phyloP scores from a whole-genome alignment of 2,113 vertebrate species.

The Mesitornis unicolor region DNA sequence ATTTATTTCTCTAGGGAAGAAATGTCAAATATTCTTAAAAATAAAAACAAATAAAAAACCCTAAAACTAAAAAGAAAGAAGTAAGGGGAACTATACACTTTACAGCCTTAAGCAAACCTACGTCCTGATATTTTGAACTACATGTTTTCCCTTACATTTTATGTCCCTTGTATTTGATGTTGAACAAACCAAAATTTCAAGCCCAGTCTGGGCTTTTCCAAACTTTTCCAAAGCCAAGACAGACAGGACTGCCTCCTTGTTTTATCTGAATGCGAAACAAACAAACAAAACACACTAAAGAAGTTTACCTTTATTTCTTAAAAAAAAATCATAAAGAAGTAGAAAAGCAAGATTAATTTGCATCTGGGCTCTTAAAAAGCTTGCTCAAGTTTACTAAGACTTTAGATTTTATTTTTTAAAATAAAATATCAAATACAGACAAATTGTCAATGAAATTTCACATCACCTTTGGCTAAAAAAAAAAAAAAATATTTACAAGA shows the following conservation, averaged over 20 bases:
- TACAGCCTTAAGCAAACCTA: not conserved
- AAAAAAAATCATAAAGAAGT: not conserved
- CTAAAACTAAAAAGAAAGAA: not conserved
- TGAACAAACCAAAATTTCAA: not conserved
- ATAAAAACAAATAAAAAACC: not conserved
- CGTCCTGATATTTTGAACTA: not conserved
- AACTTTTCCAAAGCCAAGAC: not conserved
- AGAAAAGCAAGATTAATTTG: not conserved
- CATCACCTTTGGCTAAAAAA: not conserved
- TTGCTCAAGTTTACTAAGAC: not conserved
- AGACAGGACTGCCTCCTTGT: not conserved
- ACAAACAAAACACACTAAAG: not conserved
- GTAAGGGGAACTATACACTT: fast-evolving
- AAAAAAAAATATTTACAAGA: not conserved
- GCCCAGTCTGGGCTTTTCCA: fast-evolving
- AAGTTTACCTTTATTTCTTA: not conserved
- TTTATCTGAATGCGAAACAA: not conserved
- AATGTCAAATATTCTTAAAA: not conserved
- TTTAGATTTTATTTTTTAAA: not conserved
- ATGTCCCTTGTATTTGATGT: not conserved
- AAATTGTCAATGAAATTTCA: not conserved
- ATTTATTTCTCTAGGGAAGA: not conserved
- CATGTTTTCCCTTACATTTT: not conserved
- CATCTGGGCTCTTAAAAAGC: not conserved
- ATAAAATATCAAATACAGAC: not conserved